Percentiles rank a stretch among this genome's conserved stretches.
Conservation (phyloP, 1,140 invertebrate species). For the Listronotus oregonensis region DNA sequence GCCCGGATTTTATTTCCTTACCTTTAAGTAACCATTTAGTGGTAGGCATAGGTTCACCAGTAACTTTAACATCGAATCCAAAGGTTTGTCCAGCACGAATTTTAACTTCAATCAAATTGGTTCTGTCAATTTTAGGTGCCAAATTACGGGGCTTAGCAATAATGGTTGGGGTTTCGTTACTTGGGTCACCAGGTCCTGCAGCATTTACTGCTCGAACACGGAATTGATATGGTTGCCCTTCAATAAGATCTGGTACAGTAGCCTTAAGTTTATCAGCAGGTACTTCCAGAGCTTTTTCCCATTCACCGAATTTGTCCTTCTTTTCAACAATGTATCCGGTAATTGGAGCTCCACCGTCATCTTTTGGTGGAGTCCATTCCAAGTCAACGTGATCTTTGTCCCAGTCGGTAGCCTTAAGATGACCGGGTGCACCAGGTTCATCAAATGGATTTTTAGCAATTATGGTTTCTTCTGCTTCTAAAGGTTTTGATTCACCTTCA, state of each 20-base stretch:
- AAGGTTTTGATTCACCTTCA: constrained; percentile 93
- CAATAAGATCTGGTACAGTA: constrained; percentile 85
- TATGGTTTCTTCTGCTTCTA: constrained; percentile 85
- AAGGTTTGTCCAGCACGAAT: constrained; percentile 91
- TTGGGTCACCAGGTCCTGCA: constrained; percentile 91
- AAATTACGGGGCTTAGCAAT: constrained; percentile 87
- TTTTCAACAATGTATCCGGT: constrained; percentile 89
- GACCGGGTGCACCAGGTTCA: constrained; percentile 90
- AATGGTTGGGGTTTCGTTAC: constrained; percentile 84
- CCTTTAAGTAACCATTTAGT: constrained; percentile 83
- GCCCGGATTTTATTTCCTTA: constrained; percentile 74
- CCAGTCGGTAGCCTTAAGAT: constrained; percentile 92
- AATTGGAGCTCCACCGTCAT: constrained; percentile 86
- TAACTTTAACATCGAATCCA: constrained; percentile 80
- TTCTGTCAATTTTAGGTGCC: constrained; percentile 86
- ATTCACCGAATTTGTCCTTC: constrained; percentile 92
- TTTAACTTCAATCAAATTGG: constrained; percentile 80
- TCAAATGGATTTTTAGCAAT: constrained; percentile 96
- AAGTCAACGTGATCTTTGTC: constrained; percentile 94
- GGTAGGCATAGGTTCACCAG: constrained; percentile 86
- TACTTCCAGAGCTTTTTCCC: constrained; percentile 87
- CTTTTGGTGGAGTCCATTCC: constrained; percentile 79
- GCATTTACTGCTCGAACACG: constrained; percentile 90
- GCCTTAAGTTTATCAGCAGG: constrained; percentile 80
- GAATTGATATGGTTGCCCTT: constrained; percentile 91